Evolutionary conservation across 1,140 invertebrate genomes (phyloP).

Genomic region (Bombus pascuorum): DNA sequence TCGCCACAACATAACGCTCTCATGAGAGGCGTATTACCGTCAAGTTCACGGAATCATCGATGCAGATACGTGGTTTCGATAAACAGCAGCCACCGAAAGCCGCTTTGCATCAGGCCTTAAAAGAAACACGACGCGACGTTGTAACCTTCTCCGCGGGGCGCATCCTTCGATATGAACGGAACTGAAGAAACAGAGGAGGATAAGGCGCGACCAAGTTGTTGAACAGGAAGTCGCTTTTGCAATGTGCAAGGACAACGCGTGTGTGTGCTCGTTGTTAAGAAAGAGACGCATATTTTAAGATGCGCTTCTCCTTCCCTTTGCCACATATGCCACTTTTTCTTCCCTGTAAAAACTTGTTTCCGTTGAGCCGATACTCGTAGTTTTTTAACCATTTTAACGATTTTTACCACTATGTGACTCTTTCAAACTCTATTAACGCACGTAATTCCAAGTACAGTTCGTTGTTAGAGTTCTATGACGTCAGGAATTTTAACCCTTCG

Average conservation of each 20-base stretch:
- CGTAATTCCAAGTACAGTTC: no score
- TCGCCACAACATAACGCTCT: background rate
- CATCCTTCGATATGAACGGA: background rate
- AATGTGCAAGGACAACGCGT: conserved; percentile 9
- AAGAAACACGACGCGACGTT: background rate
- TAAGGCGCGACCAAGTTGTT: conserved; percentile 33
- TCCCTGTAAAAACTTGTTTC: background rate
- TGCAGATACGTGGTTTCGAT: conserved; percentile 9
- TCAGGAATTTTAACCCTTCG: no score
- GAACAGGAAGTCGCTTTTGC: conserved; percentile 57
- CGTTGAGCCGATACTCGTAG: no score
- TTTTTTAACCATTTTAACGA: no score
- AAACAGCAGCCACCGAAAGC: conserved; percentile 38
- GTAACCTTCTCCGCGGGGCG: conserved; percentile 25
- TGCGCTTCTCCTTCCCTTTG: no score
- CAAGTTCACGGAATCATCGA: conserved; percentile 26
- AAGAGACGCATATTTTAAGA: background rate
- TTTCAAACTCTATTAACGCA: no score
- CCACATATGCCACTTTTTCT: background rate
- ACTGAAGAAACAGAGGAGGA: conserved; percentile 18
- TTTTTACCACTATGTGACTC: no score
- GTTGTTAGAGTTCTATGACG: no score
- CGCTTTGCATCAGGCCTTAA: conserved; percentile 23
- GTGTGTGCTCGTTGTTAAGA: background rate
- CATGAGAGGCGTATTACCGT: background rate